phyloP scores from a whole-genome alignment of 2,797 vertebrate species.

The Bufotes viridis region DNA sequence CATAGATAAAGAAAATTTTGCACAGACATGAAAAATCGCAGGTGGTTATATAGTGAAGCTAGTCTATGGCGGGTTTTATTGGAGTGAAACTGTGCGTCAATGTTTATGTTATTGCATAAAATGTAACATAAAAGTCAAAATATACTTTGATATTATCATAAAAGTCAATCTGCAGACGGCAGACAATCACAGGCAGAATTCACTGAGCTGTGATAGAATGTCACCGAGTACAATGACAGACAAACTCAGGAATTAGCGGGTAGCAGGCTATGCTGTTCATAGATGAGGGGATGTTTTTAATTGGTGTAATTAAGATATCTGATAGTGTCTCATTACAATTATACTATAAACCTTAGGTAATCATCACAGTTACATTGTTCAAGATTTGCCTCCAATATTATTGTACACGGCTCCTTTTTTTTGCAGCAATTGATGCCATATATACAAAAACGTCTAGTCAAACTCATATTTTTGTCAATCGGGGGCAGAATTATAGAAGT shows the following conservation, averaged over 20 bases:
- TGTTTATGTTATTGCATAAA: slow-evolving; percentile 60
- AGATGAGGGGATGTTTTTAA: background rate
- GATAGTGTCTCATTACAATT: no score
- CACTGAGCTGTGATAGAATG: slow-evolving; percentile 41
- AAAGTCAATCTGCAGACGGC: slow-evolving; percentile 55
- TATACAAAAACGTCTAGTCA: background rate
- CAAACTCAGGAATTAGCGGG: background rate
- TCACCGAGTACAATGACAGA: slow-evolving; percentile 26
- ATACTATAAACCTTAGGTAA: background rate
- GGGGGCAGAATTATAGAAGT: background rate
- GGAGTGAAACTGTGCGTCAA: slow-evolving; percentile 44
- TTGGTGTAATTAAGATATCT: background rate
- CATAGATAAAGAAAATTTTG: background rate
- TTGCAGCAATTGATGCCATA: background rate
- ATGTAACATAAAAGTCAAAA: slow-evolving; percentile 58
- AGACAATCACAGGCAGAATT: slow-evolving; percentile 28
- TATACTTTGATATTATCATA: slow-evolving; percentile 60
- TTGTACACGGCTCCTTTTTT: background rate
- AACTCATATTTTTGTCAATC: background rate
- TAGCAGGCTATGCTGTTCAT: background rate
- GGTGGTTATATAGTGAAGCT: slow-evolving; percentile 1
- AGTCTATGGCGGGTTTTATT: slow-evolving; percentile 41
- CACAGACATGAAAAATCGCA: background rate
- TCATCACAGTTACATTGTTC: background rate
- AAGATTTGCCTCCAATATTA: background rate